A percentile compares a stretch with the other conserved stretches of the same genome.
phyloP scores from a whole-genome alignment of 2,888 invertebrate species.

The Gasteruption jaculator region DNA sequence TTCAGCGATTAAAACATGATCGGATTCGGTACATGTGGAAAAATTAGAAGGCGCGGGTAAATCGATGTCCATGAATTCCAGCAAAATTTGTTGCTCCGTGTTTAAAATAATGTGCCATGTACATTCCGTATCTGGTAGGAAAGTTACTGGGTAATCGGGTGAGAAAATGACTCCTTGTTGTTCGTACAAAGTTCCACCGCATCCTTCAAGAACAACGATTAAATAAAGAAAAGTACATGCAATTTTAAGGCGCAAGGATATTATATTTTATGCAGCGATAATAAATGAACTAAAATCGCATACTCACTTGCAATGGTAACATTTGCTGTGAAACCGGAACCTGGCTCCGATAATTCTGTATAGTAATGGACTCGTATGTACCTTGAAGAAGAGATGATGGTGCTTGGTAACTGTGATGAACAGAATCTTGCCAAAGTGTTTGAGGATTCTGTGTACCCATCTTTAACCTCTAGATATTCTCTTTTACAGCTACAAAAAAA shows the following conservation, averaged over 20 bases:
- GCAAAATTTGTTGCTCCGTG: no score
- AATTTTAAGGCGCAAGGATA: no score
- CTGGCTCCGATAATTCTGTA: conserved; percentile 66
- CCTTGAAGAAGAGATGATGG: conserved; percentile 62
- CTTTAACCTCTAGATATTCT: conserved; percentile 75
- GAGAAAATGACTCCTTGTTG: conserved; percentile 66
- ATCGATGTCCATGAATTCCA: no score
- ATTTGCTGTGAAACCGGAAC: conserved; percentile 72
- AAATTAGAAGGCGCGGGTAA: no score
- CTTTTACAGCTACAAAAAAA: conserved; percentile 53
- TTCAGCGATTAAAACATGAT: conserved; percentile 48
- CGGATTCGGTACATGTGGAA: no score
- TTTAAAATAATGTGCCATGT: no score
- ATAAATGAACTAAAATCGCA: no score
- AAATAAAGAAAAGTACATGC: no score
- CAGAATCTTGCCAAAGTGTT: conserved; percentile 65
- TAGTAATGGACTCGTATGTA: conserved; percentile 68
- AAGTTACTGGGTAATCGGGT: conserved; percentile 64
- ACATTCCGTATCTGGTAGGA: no score
- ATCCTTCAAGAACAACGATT: conserved; percentile 55
- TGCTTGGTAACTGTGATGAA: conserved; percentile 57
- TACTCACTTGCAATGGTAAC: no score
- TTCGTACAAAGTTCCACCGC: conserved; percentile 80
- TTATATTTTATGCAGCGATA: no score
- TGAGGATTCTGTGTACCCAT: conserved; percentile 74